Evolutionary conservation across 2,797 vertebrate species (phyloP).

Genomic region (Chiroxiphia lanceolata): DNA sequence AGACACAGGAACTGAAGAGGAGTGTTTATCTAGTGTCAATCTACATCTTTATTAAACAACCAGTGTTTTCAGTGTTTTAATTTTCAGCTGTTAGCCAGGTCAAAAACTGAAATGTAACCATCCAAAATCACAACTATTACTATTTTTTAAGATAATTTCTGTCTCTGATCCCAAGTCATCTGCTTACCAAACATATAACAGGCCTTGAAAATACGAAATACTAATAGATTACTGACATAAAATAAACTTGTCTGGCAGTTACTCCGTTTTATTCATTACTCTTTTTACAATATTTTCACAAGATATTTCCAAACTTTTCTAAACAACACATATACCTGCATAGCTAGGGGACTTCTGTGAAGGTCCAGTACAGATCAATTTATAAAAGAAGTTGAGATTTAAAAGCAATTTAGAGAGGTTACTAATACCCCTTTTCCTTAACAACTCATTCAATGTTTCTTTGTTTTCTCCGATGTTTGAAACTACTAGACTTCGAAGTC

Average conservation of each 20-base stretch:
- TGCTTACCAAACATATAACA: not conserved
- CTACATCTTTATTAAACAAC: slow-evolving; percentile 38
- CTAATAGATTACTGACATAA: not conserved
- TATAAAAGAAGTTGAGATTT: not conserved
- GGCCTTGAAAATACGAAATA: slow-evolving; percentile 1
- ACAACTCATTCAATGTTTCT: slow-evolving; percentile 15
- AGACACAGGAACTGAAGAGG: slow-evolving; percentile 13
- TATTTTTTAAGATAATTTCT: not conserved
- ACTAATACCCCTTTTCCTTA: not conserved
- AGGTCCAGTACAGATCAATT: not conserved
- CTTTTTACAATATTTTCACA: not conserved
- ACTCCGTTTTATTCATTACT: not conserved
- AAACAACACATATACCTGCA: not conserved
- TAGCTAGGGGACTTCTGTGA: not conserved
- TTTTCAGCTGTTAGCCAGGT: not conserved
- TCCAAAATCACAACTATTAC: not conserved
- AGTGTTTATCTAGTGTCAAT: slow-evolving; percentile 4
- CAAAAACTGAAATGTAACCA: slow-evolving; percentile 37
- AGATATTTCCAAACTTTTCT: not conserved
- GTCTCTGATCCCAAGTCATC: not conserved
- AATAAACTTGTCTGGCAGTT: not conserved
- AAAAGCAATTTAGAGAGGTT: not conserved
- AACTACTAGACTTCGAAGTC: not conserved
- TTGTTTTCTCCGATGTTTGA: not conserved
- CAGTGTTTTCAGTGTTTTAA: not conserved